phyloP scores from a whole-genome alignment of 2,888 invertebrate species.

The Limnephilus lunatus region DNA sequence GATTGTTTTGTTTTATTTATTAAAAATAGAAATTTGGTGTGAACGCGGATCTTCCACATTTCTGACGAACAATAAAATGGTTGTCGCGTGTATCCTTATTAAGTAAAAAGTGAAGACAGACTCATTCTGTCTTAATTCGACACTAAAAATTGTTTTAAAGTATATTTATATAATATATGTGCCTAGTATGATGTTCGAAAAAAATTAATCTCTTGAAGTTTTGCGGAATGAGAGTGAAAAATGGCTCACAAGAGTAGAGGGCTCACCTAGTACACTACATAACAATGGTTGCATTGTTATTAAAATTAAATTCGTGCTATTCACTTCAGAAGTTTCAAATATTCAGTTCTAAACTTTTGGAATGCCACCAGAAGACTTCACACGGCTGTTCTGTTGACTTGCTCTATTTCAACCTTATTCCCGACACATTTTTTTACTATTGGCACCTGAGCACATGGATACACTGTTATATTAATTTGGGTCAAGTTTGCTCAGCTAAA shows the following conservation, averaged over 20 bases:
- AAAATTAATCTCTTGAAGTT: too few species aligned
- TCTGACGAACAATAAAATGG: too few species aligned
- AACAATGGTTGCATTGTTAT: background rate
- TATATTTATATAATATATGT: too few species aligned
- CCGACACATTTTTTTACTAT: background rate
- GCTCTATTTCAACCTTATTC: background rate
- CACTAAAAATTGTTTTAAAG: too few species aligned
- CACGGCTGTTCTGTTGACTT: background rate
- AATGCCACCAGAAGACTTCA: slow-evolving; percentile 4
- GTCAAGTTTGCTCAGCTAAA: background rate
- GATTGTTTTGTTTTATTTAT: too few species aligned
- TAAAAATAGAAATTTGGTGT: too few species aligned
- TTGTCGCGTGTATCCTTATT: too few species aligned
- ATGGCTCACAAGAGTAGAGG: background rate
- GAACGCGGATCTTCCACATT: too few species aligned
- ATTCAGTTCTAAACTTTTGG: background rate
- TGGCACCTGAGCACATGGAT: background rate
- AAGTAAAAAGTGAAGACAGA: too few species aligned
- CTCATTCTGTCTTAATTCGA: too few species aligned
- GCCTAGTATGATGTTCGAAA: too few species aligned
- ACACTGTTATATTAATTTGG: background rate
- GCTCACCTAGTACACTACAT: background rate
- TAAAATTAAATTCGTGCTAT: background rate
- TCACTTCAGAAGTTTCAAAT: background rate
- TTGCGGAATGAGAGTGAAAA: too few species aligned